A percentile compares a stretch with the other conserved stretches of the same genome.
phyloP scores from a whole-genome alignment of 2,888 invertebrate species.

The Neocrepidodera transversa region DNA sequence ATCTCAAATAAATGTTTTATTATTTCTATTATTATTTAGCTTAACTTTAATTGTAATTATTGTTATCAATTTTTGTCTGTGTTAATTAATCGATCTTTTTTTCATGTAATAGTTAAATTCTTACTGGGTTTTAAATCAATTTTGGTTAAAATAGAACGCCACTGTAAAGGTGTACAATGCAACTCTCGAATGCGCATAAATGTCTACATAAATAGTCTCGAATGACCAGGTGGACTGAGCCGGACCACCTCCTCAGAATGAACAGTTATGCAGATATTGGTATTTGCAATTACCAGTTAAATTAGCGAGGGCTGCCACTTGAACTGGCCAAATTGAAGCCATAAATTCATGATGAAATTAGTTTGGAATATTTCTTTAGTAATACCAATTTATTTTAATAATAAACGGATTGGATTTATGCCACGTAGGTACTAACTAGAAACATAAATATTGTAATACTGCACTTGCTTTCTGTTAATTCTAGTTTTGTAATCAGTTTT shows the following conservation, averaged over 20 bases:
- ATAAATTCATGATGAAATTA: constrained; percentile 27
- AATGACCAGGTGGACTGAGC: constrained; percentile 55
- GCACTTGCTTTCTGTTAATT: constrained; percentile 9
- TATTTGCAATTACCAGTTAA: constrained; percentile 54
- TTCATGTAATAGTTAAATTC: no score
- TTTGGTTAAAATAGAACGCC: constrained; percentile 2
- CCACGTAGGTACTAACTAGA: constrained; percentile 15
- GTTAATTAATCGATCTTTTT: no score
- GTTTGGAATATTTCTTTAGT: constrained; percentile 21
- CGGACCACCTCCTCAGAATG: constrained; percentile 48
- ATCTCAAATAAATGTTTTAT: no score
- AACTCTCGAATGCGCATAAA: constrained; percentile 58
- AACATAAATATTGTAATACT: constrained; percentile 19
- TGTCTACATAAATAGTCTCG: constrained; percentile 59
- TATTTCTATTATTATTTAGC: no score
- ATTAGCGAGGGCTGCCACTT: constrained; percentile 44
- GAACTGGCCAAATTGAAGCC: constrained; percentile 30
- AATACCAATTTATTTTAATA: constrained; percentile 19
- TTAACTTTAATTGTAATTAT: no score
- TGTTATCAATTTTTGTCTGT: no score
- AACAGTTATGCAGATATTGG: constrained; percentile 46
- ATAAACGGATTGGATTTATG: constrained; percentile 21
- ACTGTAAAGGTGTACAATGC: constrained; percentile 50
- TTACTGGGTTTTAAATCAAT: no score
- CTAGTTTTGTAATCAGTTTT: constrained; percentile 7